Evolutionary conservation across 2,113 vertebrate species (phyloP).

Genomic region (Lepidothrix coronata): DNA sequence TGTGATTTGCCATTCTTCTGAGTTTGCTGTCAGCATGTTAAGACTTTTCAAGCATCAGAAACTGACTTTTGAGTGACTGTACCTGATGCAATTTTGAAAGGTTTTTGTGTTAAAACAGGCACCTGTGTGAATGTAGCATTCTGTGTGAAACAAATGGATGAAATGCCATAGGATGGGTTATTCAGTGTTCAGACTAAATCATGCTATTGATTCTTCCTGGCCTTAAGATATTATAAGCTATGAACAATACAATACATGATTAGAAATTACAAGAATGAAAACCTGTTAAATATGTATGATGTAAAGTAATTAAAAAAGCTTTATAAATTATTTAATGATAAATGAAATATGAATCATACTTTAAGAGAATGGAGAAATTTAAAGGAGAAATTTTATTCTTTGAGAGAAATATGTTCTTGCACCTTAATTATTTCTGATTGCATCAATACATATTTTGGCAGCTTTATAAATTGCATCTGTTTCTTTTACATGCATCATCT

Average conservation of each 20-base stretch:
- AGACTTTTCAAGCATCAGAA: neutral
- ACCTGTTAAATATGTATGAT: neutral
- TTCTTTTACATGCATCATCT: neutral
- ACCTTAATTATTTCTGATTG: neutral
- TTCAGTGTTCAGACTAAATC: neutral
- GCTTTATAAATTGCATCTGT: neutral
- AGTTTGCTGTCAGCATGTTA: neutral
- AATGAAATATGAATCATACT: neutral
- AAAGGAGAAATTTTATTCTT: neutral
- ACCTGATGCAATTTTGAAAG: neutral
- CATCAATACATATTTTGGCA: neutral
- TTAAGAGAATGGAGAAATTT: neutral
- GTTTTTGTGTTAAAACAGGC: neutral
- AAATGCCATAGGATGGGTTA: neutral
- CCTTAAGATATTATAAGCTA: neutral
- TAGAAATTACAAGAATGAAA: neutral
- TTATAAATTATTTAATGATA: neutral
- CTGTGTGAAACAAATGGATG: neutral
- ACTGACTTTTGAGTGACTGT: neutral
- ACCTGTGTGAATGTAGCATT: neutral
- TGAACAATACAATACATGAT: neutral
- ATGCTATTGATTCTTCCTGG: neutral
- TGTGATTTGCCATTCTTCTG: neutral
- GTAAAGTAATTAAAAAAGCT: neutral
- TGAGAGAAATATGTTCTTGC: neutral